These are phyloP conservation scores for Byasa hedistus DNA, from an alignment of 2,888 invertebrate genomes.

Conservation along the genomic window DNA sequence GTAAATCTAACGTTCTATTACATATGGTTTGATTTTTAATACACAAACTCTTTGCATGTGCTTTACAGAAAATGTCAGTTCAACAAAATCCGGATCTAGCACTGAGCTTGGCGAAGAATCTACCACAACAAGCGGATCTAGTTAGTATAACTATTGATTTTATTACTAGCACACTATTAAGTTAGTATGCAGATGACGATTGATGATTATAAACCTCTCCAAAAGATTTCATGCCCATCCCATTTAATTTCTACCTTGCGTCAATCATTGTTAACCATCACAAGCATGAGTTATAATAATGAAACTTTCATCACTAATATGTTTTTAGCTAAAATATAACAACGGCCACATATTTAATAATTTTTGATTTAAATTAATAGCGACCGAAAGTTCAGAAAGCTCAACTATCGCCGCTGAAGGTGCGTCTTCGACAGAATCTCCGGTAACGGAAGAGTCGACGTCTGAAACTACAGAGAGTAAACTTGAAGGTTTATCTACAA, in stretches of 20 bases:
- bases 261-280: too few relatives aligned
- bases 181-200: too few relatives aligned
- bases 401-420: conserved; percentile 29
- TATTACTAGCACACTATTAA: not conserved
- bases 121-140: conserved; percentile 12
- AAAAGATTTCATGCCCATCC: too few relatives aligned
- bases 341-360: too few relatives aligned
- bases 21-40: not conserved
- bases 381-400: conserved; percentile 31
- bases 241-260: too few relatives aligned
- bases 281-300: too few relatives aligned
- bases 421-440: conserved; percentile 30
- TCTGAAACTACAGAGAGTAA: conserved; percentile 33
- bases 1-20: not conserved
- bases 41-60: not conserved
- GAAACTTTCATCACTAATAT: too few relatives aligned
- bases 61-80: conserved; percentile 11
- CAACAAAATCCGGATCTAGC: conserved; percentile 25
- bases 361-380: conserved; percentile 6
- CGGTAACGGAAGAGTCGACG: conserved; percentile 24
- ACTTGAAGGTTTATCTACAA: conserved; percentile 35
- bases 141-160: conserved; percentile 3
- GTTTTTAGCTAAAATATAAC: too few relatives aligned
- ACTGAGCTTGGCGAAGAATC: conserved; percentile 28
- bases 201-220: too few relatives aligned